These are phyloP conservation scores for Pollenia angustigena DNA, from an alignment of 2,888 invertebrate genomes.

Conservation along the genomic window DNA sequence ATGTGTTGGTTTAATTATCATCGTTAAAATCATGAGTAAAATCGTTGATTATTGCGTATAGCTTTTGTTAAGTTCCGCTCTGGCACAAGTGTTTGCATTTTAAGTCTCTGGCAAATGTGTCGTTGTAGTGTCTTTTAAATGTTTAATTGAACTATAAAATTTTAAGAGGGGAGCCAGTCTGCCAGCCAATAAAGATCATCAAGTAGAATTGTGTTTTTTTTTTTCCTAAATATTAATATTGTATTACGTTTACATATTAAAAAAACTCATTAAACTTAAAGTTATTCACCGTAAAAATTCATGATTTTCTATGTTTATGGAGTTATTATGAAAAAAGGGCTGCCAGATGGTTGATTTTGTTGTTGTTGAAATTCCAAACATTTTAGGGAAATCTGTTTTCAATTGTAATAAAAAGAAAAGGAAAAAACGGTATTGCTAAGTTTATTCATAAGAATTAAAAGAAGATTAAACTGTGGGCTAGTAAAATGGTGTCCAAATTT, in stretches of 20 bases:
- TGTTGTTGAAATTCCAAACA: background rate
- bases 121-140: constrained; percentile 45
- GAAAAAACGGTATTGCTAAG: too few species aligned
- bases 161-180: constrained; percentile 12
- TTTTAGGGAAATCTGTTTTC: background rate
- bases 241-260: background rate
- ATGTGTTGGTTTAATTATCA: constrained; percentile 45
- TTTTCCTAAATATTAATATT: background rate
- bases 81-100: background rate
- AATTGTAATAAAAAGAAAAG: too few species aligned
- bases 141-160: constrained; percentile 63
- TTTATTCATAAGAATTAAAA: too few species aligned
- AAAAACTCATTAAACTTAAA: constrained; percentile 53
- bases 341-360: background rate
- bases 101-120: constrained; percentile 28
- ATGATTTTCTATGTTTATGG: constrained; percentile 32
- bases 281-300: constrained; percentile 49
- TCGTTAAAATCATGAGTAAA: constrained; percentile 58
- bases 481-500: too few species aligned
- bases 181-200: constrained; percentile 2
- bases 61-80: background rate
- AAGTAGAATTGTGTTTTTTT: background rate
- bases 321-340: background rate
- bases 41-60: constrained; percentile 45
- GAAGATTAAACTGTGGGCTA: too few species aligned